Evolutionary conservation across 2,797 vertebrate species (phyloP).

Genomic region (Cynopterus sphinx): DNA sequence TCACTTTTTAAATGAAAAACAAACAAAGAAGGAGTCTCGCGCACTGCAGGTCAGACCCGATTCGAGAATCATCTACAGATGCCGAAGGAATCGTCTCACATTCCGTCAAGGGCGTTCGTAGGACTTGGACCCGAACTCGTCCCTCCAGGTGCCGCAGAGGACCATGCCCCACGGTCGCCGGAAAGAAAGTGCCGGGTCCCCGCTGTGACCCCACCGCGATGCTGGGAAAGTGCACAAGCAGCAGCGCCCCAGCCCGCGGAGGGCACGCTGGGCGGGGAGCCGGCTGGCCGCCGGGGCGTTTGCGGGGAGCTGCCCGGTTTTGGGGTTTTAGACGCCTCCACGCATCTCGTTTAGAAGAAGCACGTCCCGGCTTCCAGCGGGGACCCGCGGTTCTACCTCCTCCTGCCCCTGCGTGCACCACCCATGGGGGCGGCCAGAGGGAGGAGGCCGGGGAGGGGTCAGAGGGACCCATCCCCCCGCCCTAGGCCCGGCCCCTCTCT

Average conservation of each 20-base stretch:
- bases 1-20: background rate
- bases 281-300: fast-evolving
- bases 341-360: fast-evolving
- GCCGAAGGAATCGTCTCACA: background rate
- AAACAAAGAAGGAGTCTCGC: background rate
- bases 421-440: background rate
- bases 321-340: fast-evolving
- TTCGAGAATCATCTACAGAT: background rate
- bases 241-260: too few species aligned
- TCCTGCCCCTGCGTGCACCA: fast-evolving
- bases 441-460: background rate
- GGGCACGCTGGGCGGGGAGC: too few species aligned
- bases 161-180: fast-evolving
- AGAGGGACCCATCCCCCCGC: fast-evolving
- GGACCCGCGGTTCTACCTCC: background rate
- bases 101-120: background rate
- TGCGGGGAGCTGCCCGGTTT: fast-evolving
- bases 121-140: background rate
- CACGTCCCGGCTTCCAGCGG: background rate
- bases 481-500: background rate
- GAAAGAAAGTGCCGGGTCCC: background rate
- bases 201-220: background rate
- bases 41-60: background rate
- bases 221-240: background rate
- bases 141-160: background rate